Evolutionary conservation across 2,888 invertebrate genomes (phyloP).

Genomic region (Stratiomys singularior): DNA sequence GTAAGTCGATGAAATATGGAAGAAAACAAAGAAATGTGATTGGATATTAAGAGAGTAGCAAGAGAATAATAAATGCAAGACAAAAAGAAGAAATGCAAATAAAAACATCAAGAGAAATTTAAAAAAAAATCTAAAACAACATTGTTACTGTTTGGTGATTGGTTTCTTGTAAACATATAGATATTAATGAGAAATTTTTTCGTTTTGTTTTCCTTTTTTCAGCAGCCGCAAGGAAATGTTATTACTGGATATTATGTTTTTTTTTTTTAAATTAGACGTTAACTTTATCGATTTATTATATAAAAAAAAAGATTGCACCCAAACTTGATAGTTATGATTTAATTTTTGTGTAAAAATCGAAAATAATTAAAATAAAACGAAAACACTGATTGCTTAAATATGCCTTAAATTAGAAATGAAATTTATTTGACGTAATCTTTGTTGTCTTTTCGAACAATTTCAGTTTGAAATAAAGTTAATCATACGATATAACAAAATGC

Average conservation of each 20-base stretch:
- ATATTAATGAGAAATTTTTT: conserved; percentile 18
- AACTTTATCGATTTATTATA: conserved; percentile 16
- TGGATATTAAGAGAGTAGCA: conserved; percentile 25
- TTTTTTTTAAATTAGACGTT: conserved; percentile 10
- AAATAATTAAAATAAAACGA: conserved; percentile 28
- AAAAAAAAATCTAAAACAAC: conserved; percentile 11
- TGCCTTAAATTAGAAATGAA: conserved; percentile 46
- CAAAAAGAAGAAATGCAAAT: no score
- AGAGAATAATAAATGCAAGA: conserved; percentile 1
- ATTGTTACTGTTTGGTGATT: conserved; percentile 45
- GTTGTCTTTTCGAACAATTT: conserved; percentile 47
- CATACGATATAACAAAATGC: conserved; percentile 11
- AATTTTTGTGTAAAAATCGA: conserved; percentile 17
- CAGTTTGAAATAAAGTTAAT: conserved; percentile 47
- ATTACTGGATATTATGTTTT: conserved; percentile 38
- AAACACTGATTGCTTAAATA: conserved; percentile 45
- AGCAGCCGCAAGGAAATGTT: conserved; percentile 28
- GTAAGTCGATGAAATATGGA: conserved; percentile 6
- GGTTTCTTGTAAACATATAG: conserved; percentile 38
- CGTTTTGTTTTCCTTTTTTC: conserved; percentile 4
- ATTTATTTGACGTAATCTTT: conserved; percentile 41
- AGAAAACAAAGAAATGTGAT: conserved; percentile 38
- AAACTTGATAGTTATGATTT: conserved; percentile 33
- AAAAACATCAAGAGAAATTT: conserved; percentile 7
- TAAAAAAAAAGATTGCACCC: conserved; percentile 11